These are phyloP conservation scores for Spialia ferax DNA, from an alignment of 2,888 invertebrate species.

Conservation along the genomic window DNA sequence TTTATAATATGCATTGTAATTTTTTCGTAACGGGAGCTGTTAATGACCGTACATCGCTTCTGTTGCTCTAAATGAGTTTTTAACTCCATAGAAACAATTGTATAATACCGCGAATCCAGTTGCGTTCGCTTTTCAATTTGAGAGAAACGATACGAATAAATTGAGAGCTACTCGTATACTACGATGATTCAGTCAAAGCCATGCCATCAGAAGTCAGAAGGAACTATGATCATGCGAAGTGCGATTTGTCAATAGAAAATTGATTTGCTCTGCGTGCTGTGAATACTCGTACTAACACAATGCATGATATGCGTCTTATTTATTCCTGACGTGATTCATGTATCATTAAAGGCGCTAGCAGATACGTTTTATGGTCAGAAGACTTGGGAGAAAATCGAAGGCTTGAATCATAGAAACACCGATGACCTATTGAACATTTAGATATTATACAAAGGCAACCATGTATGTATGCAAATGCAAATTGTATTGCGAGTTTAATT, in stretches of 20 bases:
- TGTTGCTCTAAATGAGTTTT: too few relatives aligned
- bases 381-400: neutral
- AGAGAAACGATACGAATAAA: neutral
- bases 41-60: too few relatives aligned
- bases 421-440: too few relatives aligned
- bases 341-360: slow-evolving; percentile 5
- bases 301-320: slow-evolving; percentile 4
- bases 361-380: slow-evolving; percentile 18
- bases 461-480: too few relatives aligned
- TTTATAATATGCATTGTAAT: slow-evolving; percentile 30
- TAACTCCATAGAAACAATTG: too few relatives aligned
- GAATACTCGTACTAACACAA: slow-evolving; percentile 44
- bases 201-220: too few relatives aligned
- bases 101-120: too few relatives aligned
- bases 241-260: slow-evolving; percentile 51
- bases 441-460: too few relatives aligned
- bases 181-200: neutral
- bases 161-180: neutral
- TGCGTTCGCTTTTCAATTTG: too few relatives aligned
- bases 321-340: slow-evolving; percentile 19
- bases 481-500: too few relatives aligned
- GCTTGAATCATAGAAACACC: slow-evolving; percentile 3
- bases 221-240: slow-evolving; percentile 30
- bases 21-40: too few relatives aligned
- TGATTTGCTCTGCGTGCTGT: slow-evolving; percentile 47